Evolutionary conservation across 2,113 vertebrate species (phyloP).

Genomic region (Etheostoma cragini): DNA sequence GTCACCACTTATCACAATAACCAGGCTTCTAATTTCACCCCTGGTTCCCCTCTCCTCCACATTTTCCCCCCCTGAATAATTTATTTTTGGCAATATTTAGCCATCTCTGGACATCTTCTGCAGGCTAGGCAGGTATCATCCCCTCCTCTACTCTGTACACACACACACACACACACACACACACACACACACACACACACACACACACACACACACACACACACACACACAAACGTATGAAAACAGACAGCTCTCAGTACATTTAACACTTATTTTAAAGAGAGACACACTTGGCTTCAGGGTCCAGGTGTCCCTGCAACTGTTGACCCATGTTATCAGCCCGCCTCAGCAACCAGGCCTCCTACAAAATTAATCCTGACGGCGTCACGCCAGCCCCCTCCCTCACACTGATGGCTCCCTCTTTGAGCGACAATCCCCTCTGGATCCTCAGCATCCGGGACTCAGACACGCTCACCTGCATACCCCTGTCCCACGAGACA

Average conservation of each 20-base stretch:
- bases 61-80: constrained; percentile 57
- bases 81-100: constrained; percentile 68
- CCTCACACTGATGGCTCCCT: constrained; percentile 51
- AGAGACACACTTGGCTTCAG: constrained; percentile 63
- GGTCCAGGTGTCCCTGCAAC: constrained; percentile 76
- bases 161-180: constrained; percentile 4
- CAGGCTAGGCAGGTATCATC: constrained; percentile 42
- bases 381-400: constrained; percentile 45
- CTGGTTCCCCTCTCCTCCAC: constrained; percentile 66
- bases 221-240: constrained; percentile 2
- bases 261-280: constrained; percentile 70
- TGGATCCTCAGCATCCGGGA: constrained; percentile 38
- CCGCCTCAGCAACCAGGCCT: constrained; percentile 65
- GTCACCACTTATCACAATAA: constrained; percentile 51
- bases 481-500: constrained; percentile 44
- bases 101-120: constrained; percentile 63
- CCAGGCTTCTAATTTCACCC: constrained; percentile 76
- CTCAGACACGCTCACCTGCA: constrained; percentile 69
- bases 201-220: constrained; percentile 18
- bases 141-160: constrained; percentile 1
- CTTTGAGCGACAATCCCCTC: constrained; percentile 56
- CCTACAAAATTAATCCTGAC: constrained; percentile 74
- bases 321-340: constrained; percentile 77
- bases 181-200: constrained; percentile 17
- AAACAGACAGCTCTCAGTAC: constrained; percentile 40